phyloP scores from a whole-genome alignment of 2,113 vertebrate species.

The Dipodomys stephensi region DNA sequence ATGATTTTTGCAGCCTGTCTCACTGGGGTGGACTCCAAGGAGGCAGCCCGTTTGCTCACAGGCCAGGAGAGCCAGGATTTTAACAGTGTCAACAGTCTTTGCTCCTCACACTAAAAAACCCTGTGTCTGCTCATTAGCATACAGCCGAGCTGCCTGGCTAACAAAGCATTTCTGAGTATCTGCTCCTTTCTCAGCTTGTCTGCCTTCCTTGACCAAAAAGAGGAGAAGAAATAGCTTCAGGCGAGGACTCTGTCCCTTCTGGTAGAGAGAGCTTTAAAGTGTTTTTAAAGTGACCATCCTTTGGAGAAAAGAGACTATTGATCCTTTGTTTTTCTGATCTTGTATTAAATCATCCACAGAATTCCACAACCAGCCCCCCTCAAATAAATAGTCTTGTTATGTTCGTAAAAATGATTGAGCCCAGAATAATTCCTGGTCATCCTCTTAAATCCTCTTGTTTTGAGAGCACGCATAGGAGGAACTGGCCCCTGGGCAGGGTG shows the following conservation, averaged over 20 bases:
- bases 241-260: slow-evolving; percentile 70
- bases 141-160: slow-evolving; percentile 83
- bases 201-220: slow-evolving; percentile 81
- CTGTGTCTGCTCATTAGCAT: slow-evolving; percentile 85
- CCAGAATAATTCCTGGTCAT: slow-evolving; percentile 62
- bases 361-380: too few relatives aligned
- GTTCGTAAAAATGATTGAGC: slow-evolving; percentile 66
- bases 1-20: slow-evolving; percentile 84
- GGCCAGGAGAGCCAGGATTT: slow-evolving; percentile 86
- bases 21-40: slow-evolving; percentile 81
- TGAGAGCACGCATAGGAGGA: slow-evolving; percentile 79
- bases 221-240: slow-evolving; percentile 47
- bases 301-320: background rate
- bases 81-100: slow-evolving; percentile 87
- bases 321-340: slow-evolving; percentile 69
- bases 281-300: slow-evolving; percentile 16
- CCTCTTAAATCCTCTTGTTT: slow-evolving; percentile 78
- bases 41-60: slow-evolving; percentile 82
- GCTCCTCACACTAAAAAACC: slow-evolving; percentile 84
- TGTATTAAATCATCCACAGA: too few relatives aligned
- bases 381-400: slow-evolving; percentile 58
- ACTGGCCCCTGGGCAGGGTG: background rate
- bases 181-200: slow-evolving; percentile 77
- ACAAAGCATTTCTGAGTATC: slow-evolving; percentile 85
- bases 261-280: background rate